Conservation (phyloP, 2,888 invertebrate species). For the Chaetoderma sp. region DNA sequence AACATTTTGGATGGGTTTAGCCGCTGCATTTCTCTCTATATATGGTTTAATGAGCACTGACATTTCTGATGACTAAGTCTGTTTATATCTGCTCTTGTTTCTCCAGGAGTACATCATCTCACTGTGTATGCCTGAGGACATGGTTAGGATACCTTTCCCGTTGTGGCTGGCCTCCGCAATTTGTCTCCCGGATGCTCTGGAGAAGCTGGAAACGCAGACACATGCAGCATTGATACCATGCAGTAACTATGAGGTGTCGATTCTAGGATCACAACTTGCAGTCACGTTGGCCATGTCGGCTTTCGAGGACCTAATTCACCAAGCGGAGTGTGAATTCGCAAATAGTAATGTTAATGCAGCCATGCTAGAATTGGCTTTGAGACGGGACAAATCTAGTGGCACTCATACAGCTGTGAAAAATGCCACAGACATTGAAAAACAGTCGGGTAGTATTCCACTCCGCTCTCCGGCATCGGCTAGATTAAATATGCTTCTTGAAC, state of each 20-base stretch:
- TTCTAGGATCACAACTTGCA: conserved; percentile 49
- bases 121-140: conserved; percentile 44
- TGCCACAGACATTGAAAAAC: not conserved
- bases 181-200: conserved; percentile 35
- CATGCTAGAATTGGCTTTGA: too few relatives aligned
- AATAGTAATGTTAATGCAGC: too few relatives aligned
- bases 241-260: conserved; percentile 31
- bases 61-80: too few relatives aligned
- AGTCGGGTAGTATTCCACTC: not conserved
- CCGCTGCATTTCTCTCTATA: too few relatives aligned
- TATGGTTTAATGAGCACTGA: too few relatives aligned
- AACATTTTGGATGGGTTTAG: too few relatives aligned
- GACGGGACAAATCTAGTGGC: too few relatives aligned
- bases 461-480: conserved; percentile 4
- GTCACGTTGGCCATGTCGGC: conserved; percentile 58
- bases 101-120: conserved; percentile 52
- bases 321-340: conserved; percentile 19
- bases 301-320: conserved; percentile 48
- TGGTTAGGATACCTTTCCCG: conserved; percentile 39
- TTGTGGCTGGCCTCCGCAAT: conserved; percentile 27
- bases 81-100: not conserved
- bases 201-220: conserved; percentile 50
- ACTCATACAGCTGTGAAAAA: not conserved
- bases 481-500: conserved; percentile 34
- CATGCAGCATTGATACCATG: conserved; percentile 44